These are phyloP conservation scores for Erpobdella octoculata DNA, from an alignment of 2,888 invertebrate species.

Conservation along the genomic window DNA sequence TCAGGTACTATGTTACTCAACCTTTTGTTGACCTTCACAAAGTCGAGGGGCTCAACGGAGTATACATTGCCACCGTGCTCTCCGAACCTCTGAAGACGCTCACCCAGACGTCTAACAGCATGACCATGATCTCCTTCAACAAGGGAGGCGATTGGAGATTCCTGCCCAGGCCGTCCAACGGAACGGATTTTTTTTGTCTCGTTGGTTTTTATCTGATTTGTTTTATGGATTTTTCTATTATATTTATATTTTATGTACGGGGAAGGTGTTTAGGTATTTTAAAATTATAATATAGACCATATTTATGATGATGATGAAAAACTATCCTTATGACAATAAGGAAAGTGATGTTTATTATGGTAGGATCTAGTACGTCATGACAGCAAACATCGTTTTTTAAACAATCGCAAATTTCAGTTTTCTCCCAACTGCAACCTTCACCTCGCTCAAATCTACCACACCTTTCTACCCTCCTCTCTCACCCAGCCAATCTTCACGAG, in stretches of 20 bases:
- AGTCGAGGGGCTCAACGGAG: conserved; percentile 75
- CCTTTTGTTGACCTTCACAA: conserved; percentile 79
- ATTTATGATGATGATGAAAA: not conserved
- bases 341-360: too few species aligned
- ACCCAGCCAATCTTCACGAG: conserved; percentile 75
- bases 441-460: conserved; percentile 76
- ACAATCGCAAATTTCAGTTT: not conserved
- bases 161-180: conserved; percentile 57
- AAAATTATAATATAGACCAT: not conserved
- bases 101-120: conserved; percentile 56
- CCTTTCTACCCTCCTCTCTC: conserved; percentile 71
- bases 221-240: too few species aligned
- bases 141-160: conserved; percentile 76
- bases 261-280: not conserved
- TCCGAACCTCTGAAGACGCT: conserved; percentile 38
- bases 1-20: conserved; percentile 59
- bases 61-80: conserved; percentile 76
- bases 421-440: conserved; percentile 68
- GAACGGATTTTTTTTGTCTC: not conserved
- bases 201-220: not conserved
- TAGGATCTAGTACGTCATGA: too few species aligned
- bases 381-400: too few species aligned
- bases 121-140: conserved; percentile 74
- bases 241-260: too few species aligned
- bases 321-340: too few species aligned